phyloP scores from a whole-genome alignment of 2,888 invertebrate species.

The Ephialtes manifestator region DNA sequence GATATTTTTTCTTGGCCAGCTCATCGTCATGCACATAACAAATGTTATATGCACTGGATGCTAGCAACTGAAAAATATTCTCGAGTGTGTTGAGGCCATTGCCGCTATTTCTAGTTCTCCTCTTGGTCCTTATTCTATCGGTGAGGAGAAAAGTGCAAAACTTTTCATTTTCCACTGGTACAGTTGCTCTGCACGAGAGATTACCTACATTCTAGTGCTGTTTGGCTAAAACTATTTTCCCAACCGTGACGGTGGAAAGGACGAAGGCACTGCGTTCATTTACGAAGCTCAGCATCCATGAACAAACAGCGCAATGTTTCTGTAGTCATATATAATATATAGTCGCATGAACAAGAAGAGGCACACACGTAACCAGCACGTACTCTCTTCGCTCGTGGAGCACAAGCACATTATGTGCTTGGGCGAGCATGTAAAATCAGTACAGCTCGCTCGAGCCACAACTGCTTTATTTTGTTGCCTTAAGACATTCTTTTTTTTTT shows the following conservation, averaged over 20 bases:
- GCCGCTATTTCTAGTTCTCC: background rate
- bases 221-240: slow-evolving; percentile 18
- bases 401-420: slow-evolving; percentile 53
- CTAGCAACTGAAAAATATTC: background rate
- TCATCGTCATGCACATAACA: slow-evolving; percentile 16
- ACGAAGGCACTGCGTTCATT: background rate
- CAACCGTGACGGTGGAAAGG: background rate
- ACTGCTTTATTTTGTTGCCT: slow-evolving; percentile 14
- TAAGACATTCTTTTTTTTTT: background rate
- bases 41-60: background rate
- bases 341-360: slow-evolving; percentile 2
- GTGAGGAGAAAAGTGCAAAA: background rate
- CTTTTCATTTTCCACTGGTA: slow-evolving; percentile 11
- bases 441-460: slow-evolving; percentile 17
- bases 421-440: slow-evolving; percentile 55
- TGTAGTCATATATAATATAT: background rate
- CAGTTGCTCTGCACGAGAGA: slow-evolving; percentile 12
- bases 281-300: slow-evolving; percentile 2
- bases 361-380: background rate
- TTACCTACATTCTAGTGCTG: slow-evolving; percentile 20
- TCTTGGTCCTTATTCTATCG: background rate
- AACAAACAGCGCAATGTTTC: slow-evolving; percentile 15
- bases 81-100: background rate
- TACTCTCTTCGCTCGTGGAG: slow-evolving; percentile 22
- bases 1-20: slow-evolving; percentile 9